phyloP scores from a whole-genome alignment of 2,113 vertebrate genomes.

The Panthera leo region DNA sequence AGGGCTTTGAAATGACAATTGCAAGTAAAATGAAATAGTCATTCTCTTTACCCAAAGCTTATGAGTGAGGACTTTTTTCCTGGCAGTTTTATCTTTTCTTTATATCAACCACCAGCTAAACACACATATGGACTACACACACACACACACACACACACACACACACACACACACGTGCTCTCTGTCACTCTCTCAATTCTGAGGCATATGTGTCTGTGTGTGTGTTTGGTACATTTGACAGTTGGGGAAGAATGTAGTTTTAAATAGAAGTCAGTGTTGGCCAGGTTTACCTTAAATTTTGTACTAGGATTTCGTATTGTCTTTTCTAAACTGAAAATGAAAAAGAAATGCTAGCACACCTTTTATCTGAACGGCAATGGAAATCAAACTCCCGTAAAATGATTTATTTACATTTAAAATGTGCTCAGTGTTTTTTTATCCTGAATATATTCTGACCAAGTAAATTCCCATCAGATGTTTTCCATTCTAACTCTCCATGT shows the following conservation, averaged over 20 bases:
- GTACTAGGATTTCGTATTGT: neutral
- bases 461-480: neutral
- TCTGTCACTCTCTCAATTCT: neutral
- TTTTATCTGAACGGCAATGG: neutral
- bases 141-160: neutral
- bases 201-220: neutral
- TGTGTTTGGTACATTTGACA: neutral
- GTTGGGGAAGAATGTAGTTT: neutral
- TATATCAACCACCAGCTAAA: neutral
- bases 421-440: neutral
- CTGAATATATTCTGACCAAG: neutral
- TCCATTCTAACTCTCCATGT: neutral
- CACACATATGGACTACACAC: neutral
- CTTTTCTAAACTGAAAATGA: conserved; percentile 24
- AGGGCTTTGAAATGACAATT: conserved; percentile 49
- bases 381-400: conserved; percentile 28
- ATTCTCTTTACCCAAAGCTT: conserved; percentile 39
- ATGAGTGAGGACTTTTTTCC: neutral
- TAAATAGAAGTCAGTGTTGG: neutral
- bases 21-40: conserved; percentile 57
- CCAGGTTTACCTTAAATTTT: neutral
- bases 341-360: neutral
- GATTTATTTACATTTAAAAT: conserved; percentile 19
- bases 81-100: conserved; percentile 35
- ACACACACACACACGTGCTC: neutral